phyloP scores from a whole-genome alignment of 2,888 invertebrate species.

The Drosophila flavopinicola region DNA sequence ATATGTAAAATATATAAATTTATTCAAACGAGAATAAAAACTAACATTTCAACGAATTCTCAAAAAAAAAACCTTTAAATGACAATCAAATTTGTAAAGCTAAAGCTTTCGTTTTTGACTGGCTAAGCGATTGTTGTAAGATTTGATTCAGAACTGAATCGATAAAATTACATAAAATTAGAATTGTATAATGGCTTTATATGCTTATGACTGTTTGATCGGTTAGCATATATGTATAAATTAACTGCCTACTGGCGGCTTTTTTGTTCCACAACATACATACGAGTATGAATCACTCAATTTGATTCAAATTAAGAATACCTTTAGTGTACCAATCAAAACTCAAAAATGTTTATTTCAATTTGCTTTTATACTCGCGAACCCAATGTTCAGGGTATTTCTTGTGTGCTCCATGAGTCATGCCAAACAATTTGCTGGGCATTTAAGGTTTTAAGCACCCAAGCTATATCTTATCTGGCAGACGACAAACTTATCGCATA shows the following conservation, averaged over 20 bases:
- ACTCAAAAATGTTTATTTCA: background rate
- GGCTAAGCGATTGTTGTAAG: too few relatives aligned
- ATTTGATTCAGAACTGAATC: background rate
- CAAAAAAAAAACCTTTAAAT: background rate
- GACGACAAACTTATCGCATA: slow-evolving; percentile 45
- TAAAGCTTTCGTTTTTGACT: background rate
- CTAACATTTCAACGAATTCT: background rate
- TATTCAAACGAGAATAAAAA: too few relatives aligned
- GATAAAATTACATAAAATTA: background rate
- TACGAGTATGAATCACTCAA: background rate
- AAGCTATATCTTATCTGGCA: slow-evolving; percentile 46
- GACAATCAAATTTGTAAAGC: background rate
- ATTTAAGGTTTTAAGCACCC: slow-evolving; percentile 11
- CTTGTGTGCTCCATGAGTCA: slow-evolving; percentile 34
- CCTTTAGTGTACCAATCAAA: too few relatives aligned
- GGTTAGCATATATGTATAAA: background rate
- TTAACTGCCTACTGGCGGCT: too few relatives aligned
- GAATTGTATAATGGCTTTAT: background rate
- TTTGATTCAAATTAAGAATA: background rate
- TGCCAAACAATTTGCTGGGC: slow-evolving; percentile 29
- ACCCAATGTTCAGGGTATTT: slow-evolving; percentile 15
- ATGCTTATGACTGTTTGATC: background rate
- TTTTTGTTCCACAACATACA: too few relatives aligned
- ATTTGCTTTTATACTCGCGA: background rate
- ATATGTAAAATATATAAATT: background rate